phyloP scores from a whole-genome alignment of 1,140 invertebrate species.

The Spodoptera litura region DNA sequence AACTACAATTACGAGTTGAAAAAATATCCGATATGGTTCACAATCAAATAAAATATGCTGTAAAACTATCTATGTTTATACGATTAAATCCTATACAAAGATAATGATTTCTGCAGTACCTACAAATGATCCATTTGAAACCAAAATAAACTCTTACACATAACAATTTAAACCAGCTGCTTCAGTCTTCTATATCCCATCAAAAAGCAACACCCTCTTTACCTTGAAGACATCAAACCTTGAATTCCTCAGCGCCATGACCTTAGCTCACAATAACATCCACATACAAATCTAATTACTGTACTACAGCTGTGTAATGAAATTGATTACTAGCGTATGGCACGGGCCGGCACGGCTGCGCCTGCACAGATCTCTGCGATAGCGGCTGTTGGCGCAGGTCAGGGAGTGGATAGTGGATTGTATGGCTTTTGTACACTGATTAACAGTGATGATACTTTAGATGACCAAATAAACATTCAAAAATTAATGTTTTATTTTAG shows the following conservation, averaged over 20 bases:
- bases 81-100: no score
- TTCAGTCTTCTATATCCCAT: not conserved
- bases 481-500: no score
- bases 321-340: slow-evolving; percentile 18
- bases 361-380: slow-evolving; percentile 1
- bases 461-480: no score
- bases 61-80: no score
- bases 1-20: no score
- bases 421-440: no score
- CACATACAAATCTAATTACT: slow-evolving; percentile 27
- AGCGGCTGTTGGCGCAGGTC: slow-evolving; percentile 34
- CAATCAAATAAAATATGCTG: no score
- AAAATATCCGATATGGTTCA: no score
- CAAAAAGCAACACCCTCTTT: not conserved
- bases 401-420: slow-evolving; percentile 8
- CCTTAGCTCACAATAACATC: slow-evolving; percentile 3
- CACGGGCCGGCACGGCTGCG: slow-evolving; percentile 40
- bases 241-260: slow-evolving; percentile 3
- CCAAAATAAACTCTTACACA: no score
- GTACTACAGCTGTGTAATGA: slow-evolving; percentile 9
- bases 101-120: no score
- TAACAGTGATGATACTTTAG: no score
- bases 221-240: not conserved
- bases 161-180: not conserved
- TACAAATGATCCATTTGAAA: no score